Base-by-base conservation (phyloP, 2,888 invertebrate species). In the Podabrus alpinus region DNA sequence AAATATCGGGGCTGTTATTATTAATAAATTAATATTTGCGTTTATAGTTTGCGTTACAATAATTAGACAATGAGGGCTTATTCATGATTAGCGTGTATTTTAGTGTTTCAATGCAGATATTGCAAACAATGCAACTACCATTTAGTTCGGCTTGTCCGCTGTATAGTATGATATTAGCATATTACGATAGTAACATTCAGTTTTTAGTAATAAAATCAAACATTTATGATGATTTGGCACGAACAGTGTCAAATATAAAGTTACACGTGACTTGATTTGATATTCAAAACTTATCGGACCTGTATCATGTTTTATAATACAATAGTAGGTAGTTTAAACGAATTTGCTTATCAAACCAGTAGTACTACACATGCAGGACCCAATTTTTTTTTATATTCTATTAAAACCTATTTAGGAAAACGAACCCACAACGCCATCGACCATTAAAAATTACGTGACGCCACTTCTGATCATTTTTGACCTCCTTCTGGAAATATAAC, bases 221-320 rank as follows among this genome's bases (percentile, higher is more conserved):
- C 83, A 81, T 83, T 84, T 83, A 84, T 82, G 82, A 82, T 82
- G 81, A 83, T 83, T 83, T 80, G 81, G 82, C 84, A 84, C 83
- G 83, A 83, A 83, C 82, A 79, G 80, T 81, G 83, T 83, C 82
- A 83, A 83, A 83, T 81, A 83, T 83, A 82, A 82, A 82, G 78
- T 81, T 77, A 78, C 79, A 79, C 79, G 78, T 77, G 79, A 79
- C 76, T 75, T 74, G 77, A 80, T 80, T 80, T 79, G 78, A 80
- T 80, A 80, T 80, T 79, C 79, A 79, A 77, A 77, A 74, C 77
- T 79, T 79, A 80, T 79, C 79, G 76, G 71, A 76, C 77, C 73
- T 76, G 78, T 78, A 79, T 79, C 78, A 75, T 66, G 76, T 61
- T 74, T 59, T 71, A 75, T 77, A 79, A 78, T 78, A 78, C 74